Evolutionary conservation across 2,888 invertebrate genomes (phyloP), one percentile per base, ranked within the genome.

Genomic region (Nowickia ferox): DNA sequence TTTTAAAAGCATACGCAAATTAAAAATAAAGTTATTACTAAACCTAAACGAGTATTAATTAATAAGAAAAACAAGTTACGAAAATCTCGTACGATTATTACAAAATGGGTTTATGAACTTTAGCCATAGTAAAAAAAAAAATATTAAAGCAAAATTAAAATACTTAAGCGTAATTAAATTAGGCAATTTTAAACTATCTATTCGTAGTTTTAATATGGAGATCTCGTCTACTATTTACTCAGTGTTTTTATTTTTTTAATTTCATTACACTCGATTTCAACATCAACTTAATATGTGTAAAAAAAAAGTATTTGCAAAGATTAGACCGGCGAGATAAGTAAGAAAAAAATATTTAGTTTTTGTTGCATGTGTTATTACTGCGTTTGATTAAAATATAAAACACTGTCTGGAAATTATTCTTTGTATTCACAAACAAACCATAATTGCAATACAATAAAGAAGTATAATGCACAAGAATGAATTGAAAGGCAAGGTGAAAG

Each of bases 361-460:
- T 66, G 15, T 44, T 44, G 40, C n/a, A 44, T 10, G 6, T 44
- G 9, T 40, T 69, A 30, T 30, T 30, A 40, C 10, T n/a, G 19
- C 5, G 9, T 57, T 72, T 30, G 30, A 30, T 55, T 10, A n/a
- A 44, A 57, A 46, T 11, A 19, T n/a, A 38, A 59, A n/a, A 59
- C 38, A n/a, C 30, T 75, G 65, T 51, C 40, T 51, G 44, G 42
- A 65, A 44, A 65, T 44, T 17, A 51, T 48, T 30, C 55, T 63
- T 8, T 42, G 17, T 15, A 63, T 63, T 63, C 40, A n/a, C 17
- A 57, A 38, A 59, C 11, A 63, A 44, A 59, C 66, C 61, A 69
- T 71, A 76, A 76, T 76, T 76, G 19, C 46, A 48, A 76, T 76
- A 77, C 69, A 83, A 83, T 71, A 77, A 42, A 30, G 30, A 57